These are phyloP conservation scores for Megaustenia siamemsis DNA, from an alignment of 2,888 invertebrate species.

Conservation along the genomic window DNA sequence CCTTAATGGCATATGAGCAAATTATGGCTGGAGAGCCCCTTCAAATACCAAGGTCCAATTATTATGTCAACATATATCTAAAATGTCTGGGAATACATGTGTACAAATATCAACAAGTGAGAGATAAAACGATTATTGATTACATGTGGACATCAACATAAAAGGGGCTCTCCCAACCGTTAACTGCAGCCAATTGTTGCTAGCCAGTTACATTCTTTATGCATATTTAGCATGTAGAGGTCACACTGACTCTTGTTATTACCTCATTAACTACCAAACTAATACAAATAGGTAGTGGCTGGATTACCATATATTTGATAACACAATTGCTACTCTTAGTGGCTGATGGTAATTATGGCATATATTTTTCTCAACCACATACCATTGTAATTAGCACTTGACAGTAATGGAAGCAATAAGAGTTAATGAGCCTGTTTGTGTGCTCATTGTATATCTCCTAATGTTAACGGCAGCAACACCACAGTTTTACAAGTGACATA, in stretches of 20 bases:
- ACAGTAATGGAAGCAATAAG: too few relatives aligned
- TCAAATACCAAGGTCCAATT: slow-evolving; percentile 7
- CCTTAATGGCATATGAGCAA: slow-evolving; percentile 50
- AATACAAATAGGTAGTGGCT: too few relatives aligned
- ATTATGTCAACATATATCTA: neutral
- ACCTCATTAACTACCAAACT: too few relatives aligned
- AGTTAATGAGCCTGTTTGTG: too few relatives aligned
- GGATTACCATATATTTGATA: too few relatives aligned
- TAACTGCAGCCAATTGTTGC: neutral
- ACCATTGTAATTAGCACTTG: too few relatives aligned
- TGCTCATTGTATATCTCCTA: too few relatives aligned
- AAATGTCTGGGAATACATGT: neutral
- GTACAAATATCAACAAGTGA: neutral
- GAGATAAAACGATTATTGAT: neutral
- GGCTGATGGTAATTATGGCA: too few relatives aligned
- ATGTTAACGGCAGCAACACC: slow-evolving; percentile 16
- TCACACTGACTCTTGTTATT: too few relatives aligned
- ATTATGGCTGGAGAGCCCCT: slow-evolving; percentile 37
- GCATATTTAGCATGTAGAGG: too few relatives aligned
- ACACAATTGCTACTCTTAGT: too few relatives aligned
- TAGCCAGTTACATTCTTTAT: neutral
- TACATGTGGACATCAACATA: neutral
- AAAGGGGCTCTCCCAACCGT: slow-evolving; percentile 28
- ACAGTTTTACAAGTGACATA: neutral
- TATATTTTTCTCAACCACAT: too few relatives aligned